phyloP scores from a whole-genome alignment of 53 echinoderm and acorn worm species.

The Arbacia lixula region DNA sequence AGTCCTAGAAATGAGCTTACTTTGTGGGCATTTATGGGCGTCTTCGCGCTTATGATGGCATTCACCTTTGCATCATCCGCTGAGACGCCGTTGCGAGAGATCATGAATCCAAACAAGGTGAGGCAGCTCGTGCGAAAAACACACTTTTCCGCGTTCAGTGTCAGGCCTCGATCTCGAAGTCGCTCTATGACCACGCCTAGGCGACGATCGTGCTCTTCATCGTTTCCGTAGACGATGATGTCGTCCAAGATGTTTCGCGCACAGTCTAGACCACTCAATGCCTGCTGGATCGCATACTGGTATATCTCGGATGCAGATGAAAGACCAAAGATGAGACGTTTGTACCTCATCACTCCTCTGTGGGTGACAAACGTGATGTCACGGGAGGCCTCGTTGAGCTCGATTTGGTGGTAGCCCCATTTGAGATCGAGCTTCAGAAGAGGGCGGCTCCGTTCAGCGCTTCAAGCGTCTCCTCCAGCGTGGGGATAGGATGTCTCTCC shows the following conservation, averaged over 20 bases:
- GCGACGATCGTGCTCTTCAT: constrained; percentile 3
- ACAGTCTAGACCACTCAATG: constrained; percentile 51
- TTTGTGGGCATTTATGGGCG: neutral
- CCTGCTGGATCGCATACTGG: constrained; percentile 59
- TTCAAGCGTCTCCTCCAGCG: constrained; percentile 55
- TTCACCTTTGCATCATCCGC: neutral
- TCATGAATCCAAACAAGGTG: constrained; percentile 9
- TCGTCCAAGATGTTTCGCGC: constrained; percentile 69
- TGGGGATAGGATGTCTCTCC: constrained; percentile 60
- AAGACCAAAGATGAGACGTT: constrained; percentile 18
- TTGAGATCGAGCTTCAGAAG: constrained; percentile 67
- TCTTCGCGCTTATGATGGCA: neutral
- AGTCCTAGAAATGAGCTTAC: constrained; percentile 1
- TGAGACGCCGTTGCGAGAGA: neutral
- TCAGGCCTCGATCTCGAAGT: neutral
- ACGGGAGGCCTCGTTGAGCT: constrained; percentile 51
- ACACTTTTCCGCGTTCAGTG: constrained; percentile 22
- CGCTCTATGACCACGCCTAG: neutral
- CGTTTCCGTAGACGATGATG: constrained; percentile 51
- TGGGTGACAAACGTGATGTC: constrained; percentile 62
- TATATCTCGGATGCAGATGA: constrained; percentile 17
- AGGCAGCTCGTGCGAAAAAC: neutral
- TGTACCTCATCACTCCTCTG: constrained; percentile 57
- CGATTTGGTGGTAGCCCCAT: constrained; percentile 66
- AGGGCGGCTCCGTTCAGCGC: constrained; percentile 41